Evolutionary conservation across 2,888 invertebrate genomes (phyloP), one percentile per base, ranked within the genome.

Genomic region (Barypeithes pellucidus): DNA sequence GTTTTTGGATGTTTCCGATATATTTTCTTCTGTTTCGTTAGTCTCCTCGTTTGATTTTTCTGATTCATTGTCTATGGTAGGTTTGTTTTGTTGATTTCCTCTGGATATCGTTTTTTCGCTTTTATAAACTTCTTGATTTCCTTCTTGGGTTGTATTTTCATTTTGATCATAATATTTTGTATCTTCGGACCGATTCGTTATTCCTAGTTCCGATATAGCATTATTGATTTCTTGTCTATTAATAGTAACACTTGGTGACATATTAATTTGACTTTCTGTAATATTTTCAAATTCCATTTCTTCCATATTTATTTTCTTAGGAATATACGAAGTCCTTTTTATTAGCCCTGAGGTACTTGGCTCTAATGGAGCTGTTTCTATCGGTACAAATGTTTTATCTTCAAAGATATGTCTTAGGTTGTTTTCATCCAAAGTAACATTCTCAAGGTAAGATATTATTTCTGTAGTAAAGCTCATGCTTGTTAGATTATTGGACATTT

Each of bases 391-490:
- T n/a, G 14, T 20, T 45, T 62, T 22, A 22, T n/a, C 24, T 22
- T 61, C 61, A 61, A 61, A 43, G 3, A 62, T 3, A 9, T 43
- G 43, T 45, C n/a, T 24, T 4, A 62, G 14, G 24, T 43, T 24
- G 20, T 62, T n/a, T 29, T 62, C 62, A 24, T 24, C 45, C 29
- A 45, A 62, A 12, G 62, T 62, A 24, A 14, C 24, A 43, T 62
- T 62, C 8, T 45, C 62, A 1, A 24, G 20, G 18, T 33, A 12
- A 0, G n/a, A n/a, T 29, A 14, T 0, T 29, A 50, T 22, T 50
- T 50, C 22, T 14, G 22, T 18, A 1, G 5, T 18, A 47, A 14
- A 3, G 4, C 11, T 47, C 20, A 20, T 20, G 11, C 18, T 9
- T 47, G 9, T 12, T 22, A 22, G 50, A 12, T 22, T 0, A 22